phyloP scores from a whole-genome alignment of 1,140 invertebrate species.

The Saxidomus purpurata region DNA sequence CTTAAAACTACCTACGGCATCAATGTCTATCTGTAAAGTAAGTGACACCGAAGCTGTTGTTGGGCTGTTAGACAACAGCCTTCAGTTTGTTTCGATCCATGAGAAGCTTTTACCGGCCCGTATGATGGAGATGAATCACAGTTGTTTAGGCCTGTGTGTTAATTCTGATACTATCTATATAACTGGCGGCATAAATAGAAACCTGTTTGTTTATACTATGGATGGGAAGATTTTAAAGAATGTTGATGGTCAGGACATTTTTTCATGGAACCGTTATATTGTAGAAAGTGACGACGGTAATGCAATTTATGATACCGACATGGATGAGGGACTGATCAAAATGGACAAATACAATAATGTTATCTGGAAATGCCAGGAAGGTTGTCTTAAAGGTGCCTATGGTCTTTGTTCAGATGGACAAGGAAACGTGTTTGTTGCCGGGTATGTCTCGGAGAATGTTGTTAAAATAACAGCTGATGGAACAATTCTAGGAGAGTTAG shows the following conservation, averaged over 20 bases:
- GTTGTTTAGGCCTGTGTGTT: neutral
- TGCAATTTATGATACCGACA: neutral
- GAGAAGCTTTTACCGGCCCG: neutral
- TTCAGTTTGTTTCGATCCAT: neutral
- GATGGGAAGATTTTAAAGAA: neutral
- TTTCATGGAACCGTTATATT: neutral
- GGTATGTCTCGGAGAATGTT: neutral
- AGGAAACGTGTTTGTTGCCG: neutral
- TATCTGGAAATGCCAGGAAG: neutral
- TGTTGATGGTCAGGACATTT: neutral
- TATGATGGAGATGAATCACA: neutral
- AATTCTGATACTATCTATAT: neutral
- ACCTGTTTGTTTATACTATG: neutral
- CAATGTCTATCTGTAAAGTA: neutral
- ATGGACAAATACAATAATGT: neutral
- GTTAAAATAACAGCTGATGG: neutral
- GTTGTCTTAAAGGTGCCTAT: neutral
- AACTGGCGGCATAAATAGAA: neutral
- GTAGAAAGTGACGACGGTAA: neutral
- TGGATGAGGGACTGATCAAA: neutral
- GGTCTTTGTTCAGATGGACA: constrained; percentile 1
- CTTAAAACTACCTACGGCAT: neutral
- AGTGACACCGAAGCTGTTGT: neutral
- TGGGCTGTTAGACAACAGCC: neutral
- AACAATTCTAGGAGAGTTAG: neutral